Evolutionary conservation across 2,888 invertebrate genomes (phyloP).

Genomic region (Acleris sparsana): DNA sequence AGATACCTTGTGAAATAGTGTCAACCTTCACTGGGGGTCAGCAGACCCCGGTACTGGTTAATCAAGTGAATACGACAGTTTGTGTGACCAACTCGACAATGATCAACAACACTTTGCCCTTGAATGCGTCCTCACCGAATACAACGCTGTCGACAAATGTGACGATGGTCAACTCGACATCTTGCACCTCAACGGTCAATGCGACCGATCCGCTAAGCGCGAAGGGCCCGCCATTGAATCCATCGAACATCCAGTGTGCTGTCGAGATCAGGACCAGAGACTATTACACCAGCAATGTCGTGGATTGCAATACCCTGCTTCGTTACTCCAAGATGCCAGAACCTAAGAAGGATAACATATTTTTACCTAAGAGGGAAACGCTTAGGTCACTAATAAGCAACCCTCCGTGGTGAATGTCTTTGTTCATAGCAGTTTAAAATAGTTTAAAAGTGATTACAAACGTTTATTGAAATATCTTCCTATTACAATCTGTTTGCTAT

Average conservation of each 20-base stretch:
- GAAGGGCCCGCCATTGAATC: constrained; percentile 58
- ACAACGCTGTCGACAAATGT: constrained; percentile 41
- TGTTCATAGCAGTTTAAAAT: constrained; percentile 64
- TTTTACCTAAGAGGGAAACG: constrained; percentile 60
- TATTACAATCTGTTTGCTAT: too few species aligned
- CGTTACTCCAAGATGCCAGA: constrained; percentile 66
- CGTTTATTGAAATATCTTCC: too few species aligned
- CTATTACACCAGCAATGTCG: constrained; percentile 51
- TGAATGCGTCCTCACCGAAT: constrained; percentile 37
- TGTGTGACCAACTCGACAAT: constrained; percentile 59
- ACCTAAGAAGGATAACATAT: constrained; percentile 51
- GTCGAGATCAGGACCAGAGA: constrained; percentile 65
- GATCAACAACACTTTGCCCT: constrained; percentile 44
- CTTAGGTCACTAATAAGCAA: constrained; percentile 66
- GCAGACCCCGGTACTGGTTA: constrained; percentile 42
- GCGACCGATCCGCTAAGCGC: constrained; percentile 61
- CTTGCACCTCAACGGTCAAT: constrained; percentile 51
- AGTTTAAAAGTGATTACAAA: background rate
- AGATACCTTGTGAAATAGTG: constrained; percentile 76
- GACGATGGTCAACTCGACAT: constrained; percentile 49
- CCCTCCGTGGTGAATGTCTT: constrained; percentile 76
- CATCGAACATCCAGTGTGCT: constrained; percentile 59
- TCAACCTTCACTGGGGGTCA: constrained; percentile 69
- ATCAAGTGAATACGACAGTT: constrained; percentile 53
- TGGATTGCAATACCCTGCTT: constrained; percentile 63